phyloP scores from a whole-genome alignment of 2,888 invertebrate species.

The Alloscopus bannaensis region DNA sequence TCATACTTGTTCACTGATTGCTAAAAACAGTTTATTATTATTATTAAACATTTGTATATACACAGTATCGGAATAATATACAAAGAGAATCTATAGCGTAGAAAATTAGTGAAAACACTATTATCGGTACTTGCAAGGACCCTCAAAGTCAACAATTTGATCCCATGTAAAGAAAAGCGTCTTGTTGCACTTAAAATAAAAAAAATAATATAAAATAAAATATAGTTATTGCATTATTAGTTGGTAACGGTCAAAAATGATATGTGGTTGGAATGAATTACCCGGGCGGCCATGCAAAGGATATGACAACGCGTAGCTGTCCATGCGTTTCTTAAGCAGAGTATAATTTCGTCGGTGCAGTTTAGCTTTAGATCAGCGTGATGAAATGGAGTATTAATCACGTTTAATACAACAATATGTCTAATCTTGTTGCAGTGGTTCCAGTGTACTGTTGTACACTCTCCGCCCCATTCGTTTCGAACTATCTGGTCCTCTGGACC shows the following conservation, averaged over 20 bases:
- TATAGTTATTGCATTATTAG: not conserved
- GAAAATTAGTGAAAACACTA: too few relatives aligned
- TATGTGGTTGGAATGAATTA: not conserved
- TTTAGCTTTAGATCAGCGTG: slow-evolving; percentile 39
- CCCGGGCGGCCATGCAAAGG: slow-evolving; percentile 50
- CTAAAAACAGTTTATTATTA: too few relatives aligned
- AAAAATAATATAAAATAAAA: slow-evolving; percentile 3
- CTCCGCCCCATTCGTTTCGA: slow-evolving; percentile 53
- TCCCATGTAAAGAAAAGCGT: slow-evolving; percentile 38
- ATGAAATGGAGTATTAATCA: slow-evolving; percentile 44
- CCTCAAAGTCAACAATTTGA: slow-evolving; percentile 44
- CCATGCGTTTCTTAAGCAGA: slow-evolving; percentile 56
- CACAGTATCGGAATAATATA: too few relatives aligned
- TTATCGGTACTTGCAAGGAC: slow-evolving; percentile 44
- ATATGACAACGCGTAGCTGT: slow-evolving; percentile 51
- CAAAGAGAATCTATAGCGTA: too few relatives aligned
- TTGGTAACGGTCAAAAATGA: not conserved
- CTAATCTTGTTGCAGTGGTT: slow-evolving; percentile 47
- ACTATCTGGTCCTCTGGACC: slow-evolving; percentile 40
- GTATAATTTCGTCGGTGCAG: slow-evolving; percentile 34
- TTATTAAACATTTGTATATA: too few relatives aligned
- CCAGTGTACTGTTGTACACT: slow-evolving; percentile 36
- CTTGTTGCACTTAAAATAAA: slow-evolving; percentile 42
- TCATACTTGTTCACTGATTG: too few relatives aligned
- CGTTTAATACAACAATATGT: slow-evolving; percentile 41